Conservation (phyloP, 2,888 invertebrate species). For the Arenicola marina region DNA sequence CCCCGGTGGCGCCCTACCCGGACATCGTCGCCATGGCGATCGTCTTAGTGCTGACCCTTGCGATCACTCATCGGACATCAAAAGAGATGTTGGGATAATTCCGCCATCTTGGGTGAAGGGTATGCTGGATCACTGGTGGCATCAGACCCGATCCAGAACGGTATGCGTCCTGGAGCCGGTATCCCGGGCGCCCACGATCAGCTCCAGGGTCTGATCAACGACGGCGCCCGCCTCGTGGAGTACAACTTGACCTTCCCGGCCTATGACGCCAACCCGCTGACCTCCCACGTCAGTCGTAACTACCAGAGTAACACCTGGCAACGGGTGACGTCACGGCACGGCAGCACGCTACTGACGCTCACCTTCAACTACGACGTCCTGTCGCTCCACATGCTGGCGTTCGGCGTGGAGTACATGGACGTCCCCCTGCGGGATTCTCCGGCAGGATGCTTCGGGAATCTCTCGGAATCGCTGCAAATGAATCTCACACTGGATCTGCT, state of each 20-base stretch:
- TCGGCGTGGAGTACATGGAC: conserved; percentile 45
- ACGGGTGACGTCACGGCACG: conserved; percentile 50
- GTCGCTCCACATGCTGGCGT: conserved; percentile 48
- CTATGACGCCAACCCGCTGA: conserved; percentile 1
- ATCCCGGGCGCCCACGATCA: too few species aligned
- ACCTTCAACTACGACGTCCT: conserved; percentile 55
- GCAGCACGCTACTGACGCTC: conserved; percentile 50
- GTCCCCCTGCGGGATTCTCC: conserved; percentile 30
- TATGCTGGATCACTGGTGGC: too few species aligned
- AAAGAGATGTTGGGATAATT: too few species aligned
- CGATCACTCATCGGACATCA: conserved; percentile 58
- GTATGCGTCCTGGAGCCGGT: too few species aligned
- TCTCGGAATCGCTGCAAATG: too few species aligned
- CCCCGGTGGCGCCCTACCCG: conserved; percentile 43
- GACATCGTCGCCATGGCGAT: conserved; percentile 60
- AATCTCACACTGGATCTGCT: too few species aligned
- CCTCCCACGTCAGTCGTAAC: conserved; percentile 18
- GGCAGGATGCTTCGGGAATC: too few species aligned
- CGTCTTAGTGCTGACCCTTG: conserved; percentile 63
- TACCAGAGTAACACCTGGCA: conserved; percentile 52
- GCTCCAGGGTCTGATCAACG: not conserved
- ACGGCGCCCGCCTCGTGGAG: not conserved
- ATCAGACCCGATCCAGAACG: too few species aligned
- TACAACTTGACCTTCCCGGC: not conserved
- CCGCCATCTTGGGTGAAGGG: too few species aligned